Conservation (phyloP, 1,140 invertebrate genomes). For the Aphelenchoides besseyi region DNA sequence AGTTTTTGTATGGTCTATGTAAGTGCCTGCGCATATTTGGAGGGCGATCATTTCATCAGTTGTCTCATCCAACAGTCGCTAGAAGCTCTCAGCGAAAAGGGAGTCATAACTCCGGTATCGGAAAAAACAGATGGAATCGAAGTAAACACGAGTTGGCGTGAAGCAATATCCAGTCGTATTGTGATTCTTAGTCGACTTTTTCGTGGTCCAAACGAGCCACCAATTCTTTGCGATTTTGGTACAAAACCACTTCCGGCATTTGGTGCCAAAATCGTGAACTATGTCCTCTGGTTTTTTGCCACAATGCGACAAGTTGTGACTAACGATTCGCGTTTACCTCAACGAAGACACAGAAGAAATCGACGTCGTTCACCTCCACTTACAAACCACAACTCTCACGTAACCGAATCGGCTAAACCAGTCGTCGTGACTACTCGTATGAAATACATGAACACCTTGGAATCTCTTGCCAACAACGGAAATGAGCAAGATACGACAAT, state of each 20-base stretch:
- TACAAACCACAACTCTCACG: background rate
- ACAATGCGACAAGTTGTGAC: conserved; percentile 32
- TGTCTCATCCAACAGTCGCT: conserved; percentile 1
- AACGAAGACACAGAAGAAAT: conserved; percentile 21
- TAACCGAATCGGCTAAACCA: no score
- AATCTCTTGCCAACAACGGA: no score
- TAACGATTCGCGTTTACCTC: background rate
- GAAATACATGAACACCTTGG: no score
- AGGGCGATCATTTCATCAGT: conserved; percentile 68
- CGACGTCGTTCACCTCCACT: conserved; percentile 19
- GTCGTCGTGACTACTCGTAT: no score
- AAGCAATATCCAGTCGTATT: conserved; percentile 11
- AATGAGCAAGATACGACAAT: no score
- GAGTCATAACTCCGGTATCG: background rate
- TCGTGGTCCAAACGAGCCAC: conserved; percentile 8
- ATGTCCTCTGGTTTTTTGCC: conserved; percentile 40
- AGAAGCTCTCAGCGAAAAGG: background rate
- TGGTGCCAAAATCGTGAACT: conserved; percentile 14
- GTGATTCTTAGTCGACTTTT: conserved; percentile 25
- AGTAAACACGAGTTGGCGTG: background rate
- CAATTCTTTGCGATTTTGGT: background rate
- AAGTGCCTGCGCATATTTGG: conserved; percentile 72
- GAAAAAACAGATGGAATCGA: conserved; percentile 3
- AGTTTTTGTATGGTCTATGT: conserved; percentile 71
- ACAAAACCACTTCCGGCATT: background rate